Evolutionary conservation across 2,888 invertebrate species (phyloP), one percentile per base, ranked within the genome.

Genomic region (Drosophila parthenogenetica): DNA sequence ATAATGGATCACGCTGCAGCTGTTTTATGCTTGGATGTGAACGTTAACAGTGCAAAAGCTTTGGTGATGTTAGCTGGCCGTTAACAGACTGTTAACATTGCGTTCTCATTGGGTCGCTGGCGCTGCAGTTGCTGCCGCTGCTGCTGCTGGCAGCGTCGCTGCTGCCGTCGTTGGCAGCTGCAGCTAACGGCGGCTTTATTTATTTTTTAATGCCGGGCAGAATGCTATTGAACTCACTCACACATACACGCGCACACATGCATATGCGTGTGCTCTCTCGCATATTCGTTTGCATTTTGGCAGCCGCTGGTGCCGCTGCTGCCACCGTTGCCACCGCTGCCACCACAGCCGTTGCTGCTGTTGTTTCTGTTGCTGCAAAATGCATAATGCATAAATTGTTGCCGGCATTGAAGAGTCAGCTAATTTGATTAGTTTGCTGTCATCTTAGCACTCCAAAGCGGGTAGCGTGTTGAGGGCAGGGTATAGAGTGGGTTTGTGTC

Each of bases 211-310:
- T 79, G 77, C 68, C 79, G 67, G 75, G 58, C 87, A 82, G 79
- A 87, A 87, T 87, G 84, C 80, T 84, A 84, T 84, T 84, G 84
- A 84, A 84, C 84, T 87, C 84, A 84, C 84, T 87, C 84, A 53
- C 68, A 73, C 69, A 54, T 62, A 77, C 57, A 53, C 37, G 49
- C 14, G 43, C 59, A 46, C 39, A 22, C 37, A 11, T n/a, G 43
- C 46, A 45, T 25, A 45, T 16, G 19, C 13, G 17, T 8, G 32
- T 11, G 35, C 35, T 35, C 35, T 35, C 35, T 35, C 13, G 10
- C 13, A 25, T 17, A 42, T 5, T 42, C 46, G 35, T 77, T 71
- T 71, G 81, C 62, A 67, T 71, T 73, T 69, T 75, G 60, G 79
- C 68, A 71, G 64, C 76, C 66, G 76, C 58, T 71, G 57, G 40